Evolutionary conservation across 1,140 invertebrate species (phyloP).

Genomic region (Vanessa atalanta): DNA sequence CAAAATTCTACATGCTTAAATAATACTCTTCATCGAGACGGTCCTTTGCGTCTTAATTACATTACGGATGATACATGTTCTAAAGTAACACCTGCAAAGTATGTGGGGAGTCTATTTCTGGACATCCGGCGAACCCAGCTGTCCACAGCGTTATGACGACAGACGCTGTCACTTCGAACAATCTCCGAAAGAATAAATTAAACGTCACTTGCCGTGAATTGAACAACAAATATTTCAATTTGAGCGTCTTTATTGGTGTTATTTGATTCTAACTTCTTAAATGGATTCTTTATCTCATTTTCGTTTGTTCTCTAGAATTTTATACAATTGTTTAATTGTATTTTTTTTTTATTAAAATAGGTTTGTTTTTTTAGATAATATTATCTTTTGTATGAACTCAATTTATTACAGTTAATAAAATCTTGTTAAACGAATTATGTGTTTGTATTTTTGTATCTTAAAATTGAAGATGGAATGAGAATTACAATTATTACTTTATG

Average conservation of each 20-base stretch:
- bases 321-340: neutral
- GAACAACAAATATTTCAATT: slow-evolving; percentile 33
- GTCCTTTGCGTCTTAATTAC: slow-evolving; percentile 51
- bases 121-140: slow-evolving; percentile 67
- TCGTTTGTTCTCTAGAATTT: neutral
- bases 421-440: no score
- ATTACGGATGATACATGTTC: slow-evolving; percentile 63
- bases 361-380: neutral
- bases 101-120: slow-evolving; percentile 58
- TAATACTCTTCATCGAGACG: neutral
- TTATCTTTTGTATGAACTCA: neutral
- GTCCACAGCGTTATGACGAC: slow-evolving; percentile 66
- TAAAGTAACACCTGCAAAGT: slow-evolving; percentile 47
- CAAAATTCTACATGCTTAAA: neutral
- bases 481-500: no score
- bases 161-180: slow-evolving; percentile 59
- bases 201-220: slow-evolving; percentile 50
- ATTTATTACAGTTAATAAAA: no score
- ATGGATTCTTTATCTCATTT: neutral
- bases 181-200: slow-evolving; percentile 62
- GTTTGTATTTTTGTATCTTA: no score
- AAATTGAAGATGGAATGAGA: no score
- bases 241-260: slow-evolving; percentile 9
- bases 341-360: neutral
- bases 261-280: slow-evolving; percentile 18